Percentiles rank a stretch among this genome's conserved stretches.
Conservation (phyloP, 2,888 invertebrate genomes). For the Xestia sexstrigata region DNA sequence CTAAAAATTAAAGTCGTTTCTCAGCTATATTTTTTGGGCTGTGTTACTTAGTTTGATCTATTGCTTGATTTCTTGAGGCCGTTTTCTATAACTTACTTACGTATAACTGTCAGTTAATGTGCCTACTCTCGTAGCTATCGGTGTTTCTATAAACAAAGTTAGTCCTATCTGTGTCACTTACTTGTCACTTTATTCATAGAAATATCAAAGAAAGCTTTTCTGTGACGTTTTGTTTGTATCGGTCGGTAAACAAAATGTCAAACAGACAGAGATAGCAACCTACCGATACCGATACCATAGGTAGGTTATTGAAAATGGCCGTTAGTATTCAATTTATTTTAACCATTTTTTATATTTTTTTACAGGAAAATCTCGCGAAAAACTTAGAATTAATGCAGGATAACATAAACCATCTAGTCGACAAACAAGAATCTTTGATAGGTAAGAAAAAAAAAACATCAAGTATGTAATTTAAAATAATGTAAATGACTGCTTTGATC, state of each 20-base stretch:
- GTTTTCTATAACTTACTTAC: too few species aligned
- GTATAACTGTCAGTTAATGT: too few species aligned
- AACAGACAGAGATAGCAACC: too few species aligned
- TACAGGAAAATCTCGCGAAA: constrained; percentile 85
- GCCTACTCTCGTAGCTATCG: too few species aligned
- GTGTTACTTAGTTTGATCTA: background rate
- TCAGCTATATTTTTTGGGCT: background rate
- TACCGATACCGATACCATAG: too few species aligned
- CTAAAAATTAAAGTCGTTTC: background rate
- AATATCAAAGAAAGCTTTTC: too few species aligned
- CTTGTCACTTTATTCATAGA: too few species aligned
- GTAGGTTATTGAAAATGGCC: too few species aligned
- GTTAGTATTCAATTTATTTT: background rate
- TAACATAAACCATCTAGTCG: constrained; percentile 83
- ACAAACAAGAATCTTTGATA: constrained; percentile 84
- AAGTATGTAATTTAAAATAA: background rate
- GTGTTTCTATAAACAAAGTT: too few species aligned
- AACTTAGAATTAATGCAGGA: constrained; percentile 85
- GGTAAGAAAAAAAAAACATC: constrained; percentile 71
- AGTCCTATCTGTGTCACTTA: too few species aligned
- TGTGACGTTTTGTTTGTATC: too few species aligned
- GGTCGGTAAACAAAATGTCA: too few species aligned
- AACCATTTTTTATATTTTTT: constrained; percentile 35
- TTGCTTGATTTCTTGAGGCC: background rate
- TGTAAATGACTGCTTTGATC: background rate